Evolutionary conservation across 2,113 vertebrate species (phyloP).

Genomic region (Dascyllus trimaculatus): DNA sequence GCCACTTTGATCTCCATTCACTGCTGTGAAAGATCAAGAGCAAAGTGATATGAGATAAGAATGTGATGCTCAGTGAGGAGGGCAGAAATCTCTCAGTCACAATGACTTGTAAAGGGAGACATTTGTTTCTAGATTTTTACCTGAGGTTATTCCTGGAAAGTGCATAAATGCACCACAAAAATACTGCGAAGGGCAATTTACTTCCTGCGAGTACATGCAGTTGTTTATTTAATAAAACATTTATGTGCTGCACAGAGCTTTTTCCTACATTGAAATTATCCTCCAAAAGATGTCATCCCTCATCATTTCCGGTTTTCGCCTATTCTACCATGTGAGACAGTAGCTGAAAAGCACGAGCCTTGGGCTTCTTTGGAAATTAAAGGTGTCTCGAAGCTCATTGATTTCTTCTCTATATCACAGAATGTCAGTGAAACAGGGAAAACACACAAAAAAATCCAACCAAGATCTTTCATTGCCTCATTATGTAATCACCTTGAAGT

Average conservation of each 20-base stretch:
- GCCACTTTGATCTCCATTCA: too few relatives aligned
- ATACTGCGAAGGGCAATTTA: background rate
- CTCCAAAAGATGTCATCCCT: background rate
- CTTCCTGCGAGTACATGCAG: background rate
- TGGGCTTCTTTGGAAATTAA: constrained; percentile 21
- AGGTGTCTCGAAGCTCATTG: constrained; percentile 3
- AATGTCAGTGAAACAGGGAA: background rate
- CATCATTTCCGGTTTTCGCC: background rate
- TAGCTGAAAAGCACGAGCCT: constrained; percentile 14
- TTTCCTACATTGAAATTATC: constrained; percentile 10
- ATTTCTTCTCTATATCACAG: constrained; percentile 4
- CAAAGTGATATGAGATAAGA: too few relatives aligned
- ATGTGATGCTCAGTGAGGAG: too few relatives aligned
- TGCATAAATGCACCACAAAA: background rate
- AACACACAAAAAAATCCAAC: constrained; percentile 1
- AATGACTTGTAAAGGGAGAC: too few relatives aligned
- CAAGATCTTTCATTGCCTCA: background rate
- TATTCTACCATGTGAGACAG: background rate
- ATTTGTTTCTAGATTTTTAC: too few relatives aligned
- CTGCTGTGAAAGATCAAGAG: too few relatives aligned
- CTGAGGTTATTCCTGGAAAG: background rate
- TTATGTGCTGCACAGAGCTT: constrained; percentile 5
- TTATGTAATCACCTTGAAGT: background rate
- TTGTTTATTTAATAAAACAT: background rate
- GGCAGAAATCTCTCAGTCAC: too few relatives aligned